phyloP scores from a whole-genome alignment of 2,113 vertebrate species.

The Prochilodus magdalenae region DNA sequence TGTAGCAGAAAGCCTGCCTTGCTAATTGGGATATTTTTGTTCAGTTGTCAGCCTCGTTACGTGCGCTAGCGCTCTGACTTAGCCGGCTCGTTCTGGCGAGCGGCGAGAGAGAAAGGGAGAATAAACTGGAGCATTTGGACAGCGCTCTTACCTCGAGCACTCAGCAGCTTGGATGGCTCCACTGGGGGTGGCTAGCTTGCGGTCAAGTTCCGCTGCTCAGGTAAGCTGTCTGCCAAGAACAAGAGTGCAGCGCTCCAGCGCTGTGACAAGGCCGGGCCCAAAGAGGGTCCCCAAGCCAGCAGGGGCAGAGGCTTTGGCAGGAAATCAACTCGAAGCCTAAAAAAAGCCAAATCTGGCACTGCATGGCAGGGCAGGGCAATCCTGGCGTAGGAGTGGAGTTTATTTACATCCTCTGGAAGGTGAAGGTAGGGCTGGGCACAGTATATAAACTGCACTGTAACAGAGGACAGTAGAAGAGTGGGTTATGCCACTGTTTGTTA shows the following conservation, averaged over 20 bases:
- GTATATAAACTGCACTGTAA: not conserved
- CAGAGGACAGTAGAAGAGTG: not conserved
- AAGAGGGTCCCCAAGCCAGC: slow-evolving; percentile 33
- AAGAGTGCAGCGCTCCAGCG: slow-evolving; percentile 53
- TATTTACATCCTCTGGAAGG: slow-evolving; percentile 8
- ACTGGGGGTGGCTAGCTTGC: not conserved
- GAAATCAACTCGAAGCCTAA: not conserved
- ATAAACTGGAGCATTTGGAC: not conserved
- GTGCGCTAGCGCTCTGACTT: not conserved
- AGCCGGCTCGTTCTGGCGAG: not conserved
- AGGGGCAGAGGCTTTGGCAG: slow-evolving; percentile 31
- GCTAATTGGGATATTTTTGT: slow-evolving; percentile 40
- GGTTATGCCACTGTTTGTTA: not conserved
- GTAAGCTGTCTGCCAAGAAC: slow-evolving; percentile 53
- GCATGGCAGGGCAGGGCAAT: slow-evolving; percentile 19
- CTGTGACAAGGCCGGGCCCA: slow-evolving; percentile 45
- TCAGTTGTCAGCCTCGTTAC: not conserved
- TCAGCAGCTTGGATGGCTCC: not conserved
- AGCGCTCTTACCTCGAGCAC: not conserved
- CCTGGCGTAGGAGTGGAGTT: slow-evolving; percentile 34
- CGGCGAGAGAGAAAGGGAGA: not conserved
- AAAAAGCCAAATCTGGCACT: slow-evolving; percentile 23
- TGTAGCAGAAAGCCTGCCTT: slow-evolving; percentile 22
- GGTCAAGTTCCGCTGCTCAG: slow-evolving; percentile 12
- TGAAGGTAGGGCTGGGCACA: not conserved